Base-by-base conservation (phyloP, 2,113 vertebrate genomes). In the Pipra filicauda region DNA sequence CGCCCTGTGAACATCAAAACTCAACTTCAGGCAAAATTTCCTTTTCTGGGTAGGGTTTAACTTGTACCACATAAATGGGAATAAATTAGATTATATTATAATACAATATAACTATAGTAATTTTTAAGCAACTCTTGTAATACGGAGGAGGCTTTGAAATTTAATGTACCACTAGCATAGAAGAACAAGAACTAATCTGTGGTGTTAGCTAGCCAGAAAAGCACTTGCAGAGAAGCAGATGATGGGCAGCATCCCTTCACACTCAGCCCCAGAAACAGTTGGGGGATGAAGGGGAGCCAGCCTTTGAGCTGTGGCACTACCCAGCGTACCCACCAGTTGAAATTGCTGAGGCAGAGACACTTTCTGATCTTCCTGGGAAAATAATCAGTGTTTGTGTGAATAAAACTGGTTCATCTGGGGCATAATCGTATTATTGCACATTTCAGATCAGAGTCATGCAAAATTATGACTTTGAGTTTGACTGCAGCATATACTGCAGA, bases 281-380 rank as follows among this genome's bases (percentile, higher is more conserved):
- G 4, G 6, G 35, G 43, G 12, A 24, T 37, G 43, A 54, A 59
- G 26, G 35, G 28, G 17, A 35, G 31, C 33, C 26, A 75, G 31
- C 39, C 33, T 76, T 15, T 1, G 1, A 44, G 44, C 30, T 2
- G 0, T 43, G 41, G 15, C 31, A n/a, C 12, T 23, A 15, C 18
- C 27, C 55, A 11, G 18, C 35, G 28, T 31, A 52, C 24, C n/a
- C 37, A n/a, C 23, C 0, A 1, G 9, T 24, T 2, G 5, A 30
- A 23, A 0, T 52, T 76, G 16, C 52, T 12, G 55, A 70, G 49
- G 21, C 67, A 64, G 6, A n/a, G n/a, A 24, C 41, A 51, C 27
- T 85, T 55, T 4, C 37, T 73, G 37, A 8, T 57, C 41, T n/a
- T 84, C 30, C 41, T 51, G 43, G 24, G 37, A 1, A 4, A 80